Percentiles rank a stretch among this genome's conserved stretches.
phyloP scores from a whole-genome alignment of 2,888 invertebrate genomes.

The Panopea generosa region DNA sequence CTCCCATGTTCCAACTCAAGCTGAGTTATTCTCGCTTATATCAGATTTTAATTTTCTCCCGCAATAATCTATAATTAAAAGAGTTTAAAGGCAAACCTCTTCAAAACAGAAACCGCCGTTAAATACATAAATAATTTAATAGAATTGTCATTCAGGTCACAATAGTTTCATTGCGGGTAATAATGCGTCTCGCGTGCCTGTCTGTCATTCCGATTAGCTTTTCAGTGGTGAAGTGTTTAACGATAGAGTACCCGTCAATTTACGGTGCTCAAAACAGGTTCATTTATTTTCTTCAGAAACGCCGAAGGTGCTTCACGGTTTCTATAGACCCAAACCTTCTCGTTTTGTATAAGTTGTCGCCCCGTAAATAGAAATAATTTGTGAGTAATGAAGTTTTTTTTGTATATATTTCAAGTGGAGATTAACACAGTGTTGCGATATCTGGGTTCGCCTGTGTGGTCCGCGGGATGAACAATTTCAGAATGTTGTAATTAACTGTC shows the following conservation, averaged over 20 bases:
- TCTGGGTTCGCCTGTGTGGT: background rate
- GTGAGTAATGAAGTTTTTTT: background rate
- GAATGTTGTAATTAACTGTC: too few species aligned
- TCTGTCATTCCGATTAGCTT: background rate
- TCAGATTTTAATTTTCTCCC: slow-evolving; percentile 26
- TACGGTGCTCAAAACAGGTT: background rate
- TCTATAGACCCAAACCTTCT: background rate
- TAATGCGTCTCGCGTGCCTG: slow-evolving; percentile 20
- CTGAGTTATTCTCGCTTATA: slow-evolving; percentile 10
- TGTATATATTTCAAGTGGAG: slow-evolving; percentile 7
- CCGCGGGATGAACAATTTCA: background rate
- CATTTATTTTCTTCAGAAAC: background rate
- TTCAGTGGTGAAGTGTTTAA: background rate
- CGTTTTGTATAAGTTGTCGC: background rate
- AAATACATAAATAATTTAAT: slow-evolving; percentile 22
- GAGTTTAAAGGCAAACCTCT: slow-evolving; percentile 25
- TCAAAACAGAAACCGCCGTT: slow-evolving; percentile 11
- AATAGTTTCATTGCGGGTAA: slow-evolving; percentile 24
- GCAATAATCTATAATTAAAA: slow-evolving; percentile 25
- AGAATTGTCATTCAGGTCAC: slow-evolving; percentile 5
- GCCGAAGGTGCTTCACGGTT: background rate
- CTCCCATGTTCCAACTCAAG: background rate
- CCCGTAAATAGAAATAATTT: too few species aligned
- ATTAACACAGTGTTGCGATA: background rate
- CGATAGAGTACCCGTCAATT: background rate